Base-by-base conservation (phyloP, 2,888 invertebrate genomes). In the Calephelis perditalis region DNA sequence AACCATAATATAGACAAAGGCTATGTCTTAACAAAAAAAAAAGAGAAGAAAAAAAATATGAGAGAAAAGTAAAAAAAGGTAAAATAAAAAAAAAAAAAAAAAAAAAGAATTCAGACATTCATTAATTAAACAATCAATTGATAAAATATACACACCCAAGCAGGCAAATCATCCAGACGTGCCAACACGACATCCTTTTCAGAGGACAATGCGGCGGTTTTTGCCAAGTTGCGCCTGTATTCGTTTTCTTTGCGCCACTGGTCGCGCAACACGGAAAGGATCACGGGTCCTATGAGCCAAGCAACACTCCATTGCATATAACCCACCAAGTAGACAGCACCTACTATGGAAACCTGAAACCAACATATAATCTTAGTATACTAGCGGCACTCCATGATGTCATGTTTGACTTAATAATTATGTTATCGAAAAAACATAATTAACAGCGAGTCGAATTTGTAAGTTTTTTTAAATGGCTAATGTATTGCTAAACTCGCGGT, bases 171-270 rank as follows among this genome's bases (percentile, higher is more conserved):
- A 77, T 97, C 96, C 59, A 98, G 93, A 74, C 96, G 92, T 4
- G 96, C 97, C 66, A 96, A 90, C 65, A 98, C 95, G 45, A 97
- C 94, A 72, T 96, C 95, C 82, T 96, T 96, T 82, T 98, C 98
- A 58, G 95, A 95, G 1, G 95, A 92, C 71, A 94, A 75, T 0
- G 96, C 96, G 5, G 95, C 93, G 10, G 94, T 93, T 81, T 96
- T 96, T 49, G 96, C 96, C 62, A 96, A 91, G 70, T 92, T 93
- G 67, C 96, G 92, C 69, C 93, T 94, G 68, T 94, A 91, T 70
- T 95, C 94, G 68, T 93, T 95, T 63, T 94, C 94, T 73, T 94
- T 94, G 66, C 94, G 94, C 92, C 94, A 94, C 79, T 96, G 95
- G 73, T 96, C 95, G 58, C 96, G 92, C 69, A 96, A 91, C 60